Evolutionary conservation across 2,113 vertebrate species (phyloP).

Genomic region (Tauraco erythrolophus): DNA sequence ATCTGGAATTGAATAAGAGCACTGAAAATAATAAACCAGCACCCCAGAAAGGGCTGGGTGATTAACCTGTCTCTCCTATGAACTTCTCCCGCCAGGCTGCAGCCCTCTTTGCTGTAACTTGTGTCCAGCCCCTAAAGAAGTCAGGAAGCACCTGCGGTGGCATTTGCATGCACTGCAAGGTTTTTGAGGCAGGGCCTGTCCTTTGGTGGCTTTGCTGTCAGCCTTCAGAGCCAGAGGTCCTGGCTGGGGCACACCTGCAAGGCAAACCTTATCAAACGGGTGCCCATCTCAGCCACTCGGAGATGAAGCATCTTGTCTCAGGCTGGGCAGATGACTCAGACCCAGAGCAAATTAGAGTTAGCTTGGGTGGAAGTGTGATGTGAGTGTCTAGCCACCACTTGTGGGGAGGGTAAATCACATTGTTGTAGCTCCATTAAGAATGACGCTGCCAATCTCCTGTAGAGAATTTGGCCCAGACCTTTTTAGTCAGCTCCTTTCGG

Average conservation of each 20-base stretch:
- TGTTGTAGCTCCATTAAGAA: slow-evolving; percentile 11
- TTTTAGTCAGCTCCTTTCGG: slow-evolving; percentile 18
- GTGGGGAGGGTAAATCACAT: slow-evolving; percentile 22
- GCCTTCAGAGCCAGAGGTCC: not conserved
- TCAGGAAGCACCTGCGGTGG: slow-evolving; percentile 48
- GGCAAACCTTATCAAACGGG: slow-evolving; percentile 3
- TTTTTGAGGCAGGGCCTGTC: not conserved
- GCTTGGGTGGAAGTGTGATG: slow-evolving; percentile 44
- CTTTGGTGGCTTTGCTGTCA: slow-evolving; percentile 4
- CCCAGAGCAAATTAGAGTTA: slow-evolving; percentile 28
- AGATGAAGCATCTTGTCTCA: slow-evolving; percentile 2
- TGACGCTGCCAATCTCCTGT: not conserved
- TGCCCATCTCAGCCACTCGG: not conserved
- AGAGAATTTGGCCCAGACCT: not conserved
- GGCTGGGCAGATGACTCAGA: slow-evolving; percentile 50
- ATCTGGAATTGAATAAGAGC: not conserved
- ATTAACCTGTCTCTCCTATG: not conserved
- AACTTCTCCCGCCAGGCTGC: not conserved
- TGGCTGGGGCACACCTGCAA: slow-evolving; percentile 40
- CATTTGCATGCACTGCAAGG: slow-evolving; percentile 31
- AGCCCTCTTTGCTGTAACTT: not conserved
- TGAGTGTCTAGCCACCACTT: slow-evolving; percentile 37
- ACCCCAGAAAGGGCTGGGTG: not conserved
- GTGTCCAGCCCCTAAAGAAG: slow-evolving; percentile 1
- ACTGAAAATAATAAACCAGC: not conserved